Evolutionary conservation across 2,113 vertebrate species (phyloP).

Genomic region (Atractosteus spatula): DNA sequence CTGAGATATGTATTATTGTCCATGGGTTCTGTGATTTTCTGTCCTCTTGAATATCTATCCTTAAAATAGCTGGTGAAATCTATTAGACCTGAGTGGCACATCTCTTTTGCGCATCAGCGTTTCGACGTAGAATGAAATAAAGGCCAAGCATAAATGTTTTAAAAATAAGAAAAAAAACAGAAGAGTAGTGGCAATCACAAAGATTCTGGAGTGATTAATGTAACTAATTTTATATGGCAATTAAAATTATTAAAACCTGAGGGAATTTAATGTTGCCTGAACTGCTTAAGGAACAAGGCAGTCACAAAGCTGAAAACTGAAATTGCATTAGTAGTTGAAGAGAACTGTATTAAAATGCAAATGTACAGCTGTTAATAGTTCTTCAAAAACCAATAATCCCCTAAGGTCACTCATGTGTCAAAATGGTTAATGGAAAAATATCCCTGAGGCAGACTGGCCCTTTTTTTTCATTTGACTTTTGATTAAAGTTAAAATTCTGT

Average conservation of each 20-base stretch:
- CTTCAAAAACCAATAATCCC: slow-evolving; percentile 99
- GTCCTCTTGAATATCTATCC: too few species aligned
- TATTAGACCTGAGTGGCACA: too few species aligned
- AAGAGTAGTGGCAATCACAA: slow-evolving; percentile 24
- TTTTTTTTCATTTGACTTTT: slow-evolving; percentile 89
- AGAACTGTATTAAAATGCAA: slow-evolving; percentile 99
- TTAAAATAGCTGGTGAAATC: too few species aligned
- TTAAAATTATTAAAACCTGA: slow-evolving; percentile 69
- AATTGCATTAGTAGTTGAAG: slow-evolving; percentile 93
- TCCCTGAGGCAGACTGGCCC: slow-evolving; percentile 87
- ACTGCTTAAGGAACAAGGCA: slow-evolving; percentile 83
- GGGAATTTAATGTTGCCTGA: slow-evolving; percentile 66
- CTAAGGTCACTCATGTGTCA: slow-evolving; percentile 98
- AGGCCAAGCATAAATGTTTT: slow-evolving; percentile 20
- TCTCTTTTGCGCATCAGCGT: too few species aligned
- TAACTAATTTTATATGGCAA: slow-evolving; percentile 66
- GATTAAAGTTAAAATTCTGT: slow-evolving; percentile 93
- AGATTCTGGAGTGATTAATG: slow-evolving; percentile 64
- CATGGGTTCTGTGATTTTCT: too few species aligned
- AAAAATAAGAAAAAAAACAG: slow-evolving; percentile 14
- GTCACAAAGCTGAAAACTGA: slow-evolving; percentile 90
- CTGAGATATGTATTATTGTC: too few species aligned
- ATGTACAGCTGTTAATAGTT: slow-evolving; percentile 99
- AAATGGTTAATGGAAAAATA: slow-evolving; percentile 99
- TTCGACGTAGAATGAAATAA: too few species aligned